phyloP scores from a whole-genome alignment of 2,888 invertebrate genomes.

The Thysanoteuthis rhombus region DNA sequence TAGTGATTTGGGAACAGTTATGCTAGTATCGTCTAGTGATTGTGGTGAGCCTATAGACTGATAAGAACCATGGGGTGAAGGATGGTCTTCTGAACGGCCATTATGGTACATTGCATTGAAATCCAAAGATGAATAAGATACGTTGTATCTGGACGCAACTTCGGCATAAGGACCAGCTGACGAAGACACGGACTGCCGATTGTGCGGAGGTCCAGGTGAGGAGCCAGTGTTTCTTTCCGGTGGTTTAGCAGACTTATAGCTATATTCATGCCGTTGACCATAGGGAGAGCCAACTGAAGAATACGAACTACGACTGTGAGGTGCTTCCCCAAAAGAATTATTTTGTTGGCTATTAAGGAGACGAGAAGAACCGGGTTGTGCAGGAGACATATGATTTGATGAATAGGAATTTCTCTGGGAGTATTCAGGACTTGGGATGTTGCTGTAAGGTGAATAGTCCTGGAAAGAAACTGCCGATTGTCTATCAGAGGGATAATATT shows the following conservation, averaged over 20 bases:
- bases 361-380: neutral
- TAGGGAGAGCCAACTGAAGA: conserved; percentile 17
- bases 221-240: neutral
- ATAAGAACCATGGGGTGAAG: neutral
- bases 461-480: neutral
- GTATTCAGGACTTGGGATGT: neutral
- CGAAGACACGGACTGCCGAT: neutral
- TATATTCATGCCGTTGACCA: neutral
- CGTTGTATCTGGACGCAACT: neutral
- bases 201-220: neutral
- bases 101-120: neutral
- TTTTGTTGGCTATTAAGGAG: neutral
- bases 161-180: neutral
- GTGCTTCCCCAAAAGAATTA: neutral
- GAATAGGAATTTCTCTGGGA: neutral
- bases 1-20: neutral
- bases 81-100: neutral
- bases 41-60: neutral
- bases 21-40: neutral
- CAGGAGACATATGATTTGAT: neutral
- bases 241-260: neutral
- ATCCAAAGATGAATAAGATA: neutral
- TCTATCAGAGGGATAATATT: neutral
- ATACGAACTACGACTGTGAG: conserved; percentile 17
- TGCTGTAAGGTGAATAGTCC: neutral